These are phyloP conservation scores for Quiscalus mexicanus DNA, from an alignment of 2,113 vertebrate genomes.

Conservation along the genomic window DNA sequence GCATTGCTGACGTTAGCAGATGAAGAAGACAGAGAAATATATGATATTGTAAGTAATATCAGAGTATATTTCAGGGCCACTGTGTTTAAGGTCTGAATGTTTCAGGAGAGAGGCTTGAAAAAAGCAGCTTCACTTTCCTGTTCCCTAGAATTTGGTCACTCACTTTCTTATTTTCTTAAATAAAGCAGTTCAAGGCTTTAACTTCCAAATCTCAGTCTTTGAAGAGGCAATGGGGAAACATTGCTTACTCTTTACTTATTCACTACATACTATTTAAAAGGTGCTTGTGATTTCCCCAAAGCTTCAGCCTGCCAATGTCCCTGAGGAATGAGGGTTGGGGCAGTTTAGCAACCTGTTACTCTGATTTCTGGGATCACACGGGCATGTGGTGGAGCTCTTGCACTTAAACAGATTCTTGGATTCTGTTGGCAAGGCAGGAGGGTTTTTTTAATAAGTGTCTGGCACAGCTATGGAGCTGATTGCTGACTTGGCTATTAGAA, in stretches of 20 bases:
- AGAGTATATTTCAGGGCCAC: neutral
- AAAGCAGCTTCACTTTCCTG: neutral
- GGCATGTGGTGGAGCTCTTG: neutral
- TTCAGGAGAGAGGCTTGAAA: neutral
- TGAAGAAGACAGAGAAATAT: conserved; percentile 77
- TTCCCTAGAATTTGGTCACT: neutral
- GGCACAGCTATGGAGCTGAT: neutral
- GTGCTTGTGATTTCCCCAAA: neutral
- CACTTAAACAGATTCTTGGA: fast-evolving
- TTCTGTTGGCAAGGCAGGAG: neutral
- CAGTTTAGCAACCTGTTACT: neutral
- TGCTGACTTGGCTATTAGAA: neutral
- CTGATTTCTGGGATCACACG: neutral
- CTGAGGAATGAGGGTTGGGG: neutral
- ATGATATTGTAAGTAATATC: conserved; percentile 87
- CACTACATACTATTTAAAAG: neutral
- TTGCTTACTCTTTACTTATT: neutral
- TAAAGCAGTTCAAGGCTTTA: neutral
- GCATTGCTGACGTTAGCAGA: conserved; percentile 85
- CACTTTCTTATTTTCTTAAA: neutral
- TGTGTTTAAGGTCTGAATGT: neutral
- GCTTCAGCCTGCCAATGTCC: neutral
- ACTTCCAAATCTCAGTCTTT: neutral
- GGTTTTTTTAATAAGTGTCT: neutral
- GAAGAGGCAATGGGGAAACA: neutral